A percentile compares a stretch with the other conserved stretches of the same genome.
phyloP scores from a whole-genome alignment of 2,888 invertebrate genomes.

The Hypomecis punctinalis region DNA sequence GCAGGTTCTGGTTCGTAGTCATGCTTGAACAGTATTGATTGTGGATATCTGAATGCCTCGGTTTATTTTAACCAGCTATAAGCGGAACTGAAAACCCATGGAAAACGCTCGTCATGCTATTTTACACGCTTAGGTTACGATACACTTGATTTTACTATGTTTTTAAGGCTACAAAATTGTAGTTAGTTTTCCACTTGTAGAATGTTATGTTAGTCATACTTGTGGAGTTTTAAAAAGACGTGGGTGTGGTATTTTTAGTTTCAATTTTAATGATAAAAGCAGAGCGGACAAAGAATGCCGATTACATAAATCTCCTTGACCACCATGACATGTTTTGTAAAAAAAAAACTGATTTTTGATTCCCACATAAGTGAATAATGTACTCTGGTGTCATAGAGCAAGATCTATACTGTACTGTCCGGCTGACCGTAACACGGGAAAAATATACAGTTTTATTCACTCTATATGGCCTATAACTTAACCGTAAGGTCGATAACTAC shows the following conservation, averaged over 20 bases:
- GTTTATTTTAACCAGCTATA: slow-evolving; percentile 60
- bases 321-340: no score
- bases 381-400: no score
- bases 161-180: slow-evolving; percentile 11
- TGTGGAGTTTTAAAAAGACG: no score
- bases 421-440: no score
- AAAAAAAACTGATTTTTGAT: no score
- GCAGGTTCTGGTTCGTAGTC: slow-evolving; percentile 34
- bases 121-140: slow-evolving; percentile 35
- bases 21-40: slow-evolving; percentile 62
- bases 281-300: no score
- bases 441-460: no score
- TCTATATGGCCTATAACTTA: no score
- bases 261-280: background rate
- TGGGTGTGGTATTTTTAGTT: background rate
- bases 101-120: slow-evolving; percentile 49
- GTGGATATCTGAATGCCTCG: slow-evolving; percentile 59
- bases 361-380: no score
- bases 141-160: slow-evolving; percentile 14
- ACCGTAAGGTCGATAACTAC: no score
- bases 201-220: background rate
- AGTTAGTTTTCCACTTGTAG: slow-evolving; percentile 15
- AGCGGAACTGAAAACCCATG: slow-evolving; percentile 53
- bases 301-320: no score
- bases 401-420: no score